Evolutionary conservation across 2,113 vertebrate species (phyloP).

Genomic region (Furnarius figulus): DNA sequence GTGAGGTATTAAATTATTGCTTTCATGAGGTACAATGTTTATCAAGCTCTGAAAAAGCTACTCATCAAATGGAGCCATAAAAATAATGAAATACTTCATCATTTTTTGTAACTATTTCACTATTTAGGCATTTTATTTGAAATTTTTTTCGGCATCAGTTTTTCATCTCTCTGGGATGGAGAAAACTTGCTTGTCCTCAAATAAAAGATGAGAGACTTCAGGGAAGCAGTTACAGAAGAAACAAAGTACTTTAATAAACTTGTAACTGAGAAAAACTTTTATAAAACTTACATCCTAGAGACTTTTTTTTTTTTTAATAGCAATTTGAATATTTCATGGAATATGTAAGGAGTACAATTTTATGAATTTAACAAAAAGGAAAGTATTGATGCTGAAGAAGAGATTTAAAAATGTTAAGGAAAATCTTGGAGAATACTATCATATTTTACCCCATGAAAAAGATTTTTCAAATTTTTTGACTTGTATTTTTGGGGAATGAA

Average conservation of each 20-base stretch:
- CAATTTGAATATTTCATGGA: background rate
- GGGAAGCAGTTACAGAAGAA: background rate
- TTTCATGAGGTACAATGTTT: background rate
- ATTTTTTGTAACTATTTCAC: background rate
- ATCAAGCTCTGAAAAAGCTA: background rate
- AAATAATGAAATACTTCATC: background rate
- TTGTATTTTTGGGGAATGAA: fast-evolving
- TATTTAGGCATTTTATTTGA: background rate
- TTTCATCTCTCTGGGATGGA: background rate
- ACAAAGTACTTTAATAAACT: background rate
- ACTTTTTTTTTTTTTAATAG: background rate
- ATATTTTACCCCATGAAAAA: background rate
- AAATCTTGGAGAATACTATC: fast-evolving
- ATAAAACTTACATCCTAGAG: background rate
- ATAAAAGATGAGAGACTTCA: background rate
- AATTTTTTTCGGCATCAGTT: background rate
- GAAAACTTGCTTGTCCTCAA: background rate
- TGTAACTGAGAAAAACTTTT: background rate
- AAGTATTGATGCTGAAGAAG: background rate
- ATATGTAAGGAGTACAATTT: background rate
- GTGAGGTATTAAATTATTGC: background rate
- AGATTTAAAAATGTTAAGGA: background rate
- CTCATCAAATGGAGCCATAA: background rate
- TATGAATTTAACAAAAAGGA: background rate
- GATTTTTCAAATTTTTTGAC: background rate